Percentiles rank a stretch among this genome's conserved stretches.
phyloP scores from a whole-genome alignment of 2,888 invertebrate genomes.

The Tupiocoris notatus region DNA sequence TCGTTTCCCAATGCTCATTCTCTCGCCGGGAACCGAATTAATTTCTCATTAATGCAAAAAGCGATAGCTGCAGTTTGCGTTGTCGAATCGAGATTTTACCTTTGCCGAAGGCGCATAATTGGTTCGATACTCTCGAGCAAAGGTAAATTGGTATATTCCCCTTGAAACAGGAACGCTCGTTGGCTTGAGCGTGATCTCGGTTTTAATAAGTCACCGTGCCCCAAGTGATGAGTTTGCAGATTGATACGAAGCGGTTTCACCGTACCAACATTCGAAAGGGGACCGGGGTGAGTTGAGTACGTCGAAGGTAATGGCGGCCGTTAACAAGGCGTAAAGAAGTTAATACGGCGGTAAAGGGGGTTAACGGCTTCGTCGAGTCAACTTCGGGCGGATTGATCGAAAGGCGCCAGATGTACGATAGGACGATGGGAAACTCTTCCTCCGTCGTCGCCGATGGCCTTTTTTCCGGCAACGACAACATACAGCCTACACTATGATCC shows the following conservation, averaged over 20 bases:
- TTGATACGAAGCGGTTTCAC: slow-evolving; percentile 24
- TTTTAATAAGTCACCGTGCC: slow-evolving; percentile 21
- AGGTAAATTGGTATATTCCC: neutral
- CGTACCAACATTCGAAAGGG: neutral
- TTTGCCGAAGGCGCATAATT: too few relatives aligned
- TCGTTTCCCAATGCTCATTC: too few relatives aligned
- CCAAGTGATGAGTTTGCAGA: slow-evolving; percentile 31
- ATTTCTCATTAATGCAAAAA: too few relatives aligned
- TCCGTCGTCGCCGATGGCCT: too few relatives aligned
- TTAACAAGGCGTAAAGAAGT: slow-evolving; percentile 43
- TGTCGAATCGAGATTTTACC: too few relatives aligned
- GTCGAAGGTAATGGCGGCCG: slow-evolving; percentile 28
- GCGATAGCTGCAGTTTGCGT: too few relatives aligned
- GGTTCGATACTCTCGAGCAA: neutral
- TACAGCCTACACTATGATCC: neutral
- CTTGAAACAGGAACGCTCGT: neutral
- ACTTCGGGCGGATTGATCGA: slow-evolving; percentile 31
- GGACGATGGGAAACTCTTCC: neutral
- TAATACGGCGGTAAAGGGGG: slow-evolving; percentile 42
- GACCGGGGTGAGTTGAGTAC: neutral
- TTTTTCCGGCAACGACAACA: neutral
- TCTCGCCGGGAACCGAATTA: too few relatives aligned
- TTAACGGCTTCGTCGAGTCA: slow-evolving; percentile 11
- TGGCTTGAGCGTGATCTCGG: neutral
- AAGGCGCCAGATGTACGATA: neutral